phyloP scores from a whole-genome alignment of 2,888 invertebrate genomes.

The Glyphotaelius pellucidus region DNA sequence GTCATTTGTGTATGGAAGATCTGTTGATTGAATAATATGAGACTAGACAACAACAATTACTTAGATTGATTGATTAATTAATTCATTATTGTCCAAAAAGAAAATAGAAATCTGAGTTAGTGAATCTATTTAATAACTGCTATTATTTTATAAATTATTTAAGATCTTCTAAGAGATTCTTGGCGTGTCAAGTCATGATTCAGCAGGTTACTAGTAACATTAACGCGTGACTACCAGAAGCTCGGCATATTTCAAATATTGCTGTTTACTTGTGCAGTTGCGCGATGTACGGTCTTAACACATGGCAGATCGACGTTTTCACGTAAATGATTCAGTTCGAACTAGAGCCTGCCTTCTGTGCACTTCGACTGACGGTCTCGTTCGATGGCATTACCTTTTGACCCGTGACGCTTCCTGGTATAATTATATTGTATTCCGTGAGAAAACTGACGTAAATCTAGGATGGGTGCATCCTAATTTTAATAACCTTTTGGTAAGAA shows the following conservation, averaged over 20 bases:
- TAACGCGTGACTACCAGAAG: background rate
- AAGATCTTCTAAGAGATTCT: no score
- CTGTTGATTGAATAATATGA: no score
- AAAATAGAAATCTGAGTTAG: background rate
- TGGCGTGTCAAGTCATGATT: background rate
- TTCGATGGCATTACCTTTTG: background rate
- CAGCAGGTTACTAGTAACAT: background rate
- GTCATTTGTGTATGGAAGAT: no score
- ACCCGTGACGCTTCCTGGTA: background rate
- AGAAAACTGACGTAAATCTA: background rate
- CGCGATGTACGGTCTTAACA: background rate
- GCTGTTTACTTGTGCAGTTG: background rate
- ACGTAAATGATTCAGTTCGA: background rate
- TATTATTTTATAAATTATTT: no score
- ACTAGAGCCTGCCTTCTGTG: background rate
- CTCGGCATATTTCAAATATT: background rate
- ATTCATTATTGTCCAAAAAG: no score
- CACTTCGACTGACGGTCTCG: background rate
- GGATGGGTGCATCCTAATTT: background rate
- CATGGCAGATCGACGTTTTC: background rate
- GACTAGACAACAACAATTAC: no score
- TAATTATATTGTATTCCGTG: background rate
- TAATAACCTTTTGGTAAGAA: background rate
- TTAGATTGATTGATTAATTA: background rate
- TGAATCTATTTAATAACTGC: no score